These are phyloP conservation scores for Platalea minor DNA, from an alignment of 2,797 vertebrate species.

Conservation along the genomic window DNA sequence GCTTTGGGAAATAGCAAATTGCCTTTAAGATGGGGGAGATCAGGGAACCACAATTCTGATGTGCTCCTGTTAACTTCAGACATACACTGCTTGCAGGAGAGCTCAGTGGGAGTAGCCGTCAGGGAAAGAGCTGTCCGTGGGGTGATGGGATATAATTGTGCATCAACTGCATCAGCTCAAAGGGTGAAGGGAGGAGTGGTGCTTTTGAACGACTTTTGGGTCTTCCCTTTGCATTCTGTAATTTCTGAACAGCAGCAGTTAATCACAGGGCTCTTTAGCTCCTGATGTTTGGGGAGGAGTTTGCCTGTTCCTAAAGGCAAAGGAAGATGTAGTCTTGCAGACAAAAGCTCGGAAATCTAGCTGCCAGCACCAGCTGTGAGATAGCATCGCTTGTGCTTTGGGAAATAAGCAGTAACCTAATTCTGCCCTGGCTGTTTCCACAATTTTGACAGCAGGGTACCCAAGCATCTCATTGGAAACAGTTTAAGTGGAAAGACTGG, in stretches of 20 bases:
- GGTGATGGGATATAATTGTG: background rate
- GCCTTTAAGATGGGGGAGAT: background rate
- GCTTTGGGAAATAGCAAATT: background rate
- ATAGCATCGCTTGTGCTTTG: background rate
- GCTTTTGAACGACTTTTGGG: background rate
- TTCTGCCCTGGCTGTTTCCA: constrained; percentile 10
- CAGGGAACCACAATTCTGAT: background rate
- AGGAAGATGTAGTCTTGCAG: background rate
- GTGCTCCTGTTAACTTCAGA: background rate
- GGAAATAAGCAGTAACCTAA: constrained; percentile 1
- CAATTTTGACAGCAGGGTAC: background rate
- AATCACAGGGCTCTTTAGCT: background rate
- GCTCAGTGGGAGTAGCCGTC: background rate
- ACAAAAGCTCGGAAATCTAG: constrained; percentile 2
- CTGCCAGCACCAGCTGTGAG: constrained; percentile 24
- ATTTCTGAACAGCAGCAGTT: background rate
- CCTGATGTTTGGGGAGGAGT: background rate
- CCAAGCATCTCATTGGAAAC: background rate
- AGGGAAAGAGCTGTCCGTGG: background rate
- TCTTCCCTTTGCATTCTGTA: background rate
- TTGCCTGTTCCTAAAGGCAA: background rate
- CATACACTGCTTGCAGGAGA: background rate
- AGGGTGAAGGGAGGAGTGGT: background rate
- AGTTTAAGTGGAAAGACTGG: background rate
- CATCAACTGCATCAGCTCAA: background rate